Evolutionary conservation across 2,888 invertebrate genomes (phyloP), one percentile per base, ranked within the genome.

Genomic region (Limenitis camilla): DNA sequence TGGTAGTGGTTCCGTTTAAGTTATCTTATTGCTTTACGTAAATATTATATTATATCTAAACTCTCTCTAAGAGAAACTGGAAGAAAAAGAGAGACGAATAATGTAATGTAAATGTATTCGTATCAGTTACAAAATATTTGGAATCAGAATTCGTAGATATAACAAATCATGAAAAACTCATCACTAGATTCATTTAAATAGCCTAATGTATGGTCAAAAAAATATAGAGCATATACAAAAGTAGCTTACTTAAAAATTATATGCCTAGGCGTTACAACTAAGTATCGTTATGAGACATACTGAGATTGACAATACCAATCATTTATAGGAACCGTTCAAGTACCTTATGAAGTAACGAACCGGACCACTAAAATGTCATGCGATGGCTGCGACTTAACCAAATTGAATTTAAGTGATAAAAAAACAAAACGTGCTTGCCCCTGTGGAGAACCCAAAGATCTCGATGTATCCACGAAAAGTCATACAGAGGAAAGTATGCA

Each of bases 341-440:
- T 29, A 10, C 45, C 38, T 30, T 11, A 36, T 38, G 45, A 29
- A 38, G 30, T 45, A 29, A 45, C 30, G 1, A 30, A 9, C 38
- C 35, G 11, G 30, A 8, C 28, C 30, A 45, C 29, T 8, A 45
- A 45, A 3, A 19, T 19, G 27, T 45, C 40, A 40, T 56, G 54
- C 39, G 44, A 10, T 40, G 41, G 46, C 30, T 55, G 52, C 36
- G 31, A 9, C 8, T 19, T 29, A 27, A 29, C 42, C 27, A 52
- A 41, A 30, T 40, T 10, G 8, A 41, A 29, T 32, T 36, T 40
- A 42, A 8, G 33, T 6, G 50, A 42, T 10, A 52, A 46, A 49
- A 59, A 53, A 45, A 36, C 41, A 6, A 53, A 53, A 35, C 9
- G 40, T 19, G 29, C 42, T 32, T 61, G 59, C 10, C 59, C 59